These are phyloP conservation scores for Ornithorhynchus anatinus DNA, from an alignment of 2,113 vertebrate species.

Conservation along the genomic window DNA sequence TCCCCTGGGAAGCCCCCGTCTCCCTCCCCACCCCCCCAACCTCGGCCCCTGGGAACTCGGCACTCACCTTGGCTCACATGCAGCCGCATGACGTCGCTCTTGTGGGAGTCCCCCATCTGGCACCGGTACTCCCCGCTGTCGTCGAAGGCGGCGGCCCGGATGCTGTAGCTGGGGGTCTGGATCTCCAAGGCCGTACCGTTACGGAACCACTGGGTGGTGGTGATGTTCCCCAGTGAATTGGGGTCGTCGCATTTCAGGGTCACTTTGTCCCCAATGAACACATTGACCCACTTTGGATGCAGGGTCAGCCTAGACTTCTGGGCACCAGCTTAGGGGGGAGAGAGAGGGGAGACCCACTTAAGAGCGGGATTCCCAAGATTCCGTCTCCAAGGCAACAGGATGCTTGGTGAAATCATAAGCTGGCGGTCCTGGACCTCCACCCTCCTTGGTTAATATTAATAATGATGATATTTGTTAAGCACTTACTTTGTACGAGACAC, in stretches of 20 bases:
- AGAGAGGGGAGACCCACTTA: neutral
- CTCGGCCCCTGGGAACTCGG: too few relatives aligned
- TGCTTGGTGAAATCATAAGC: neutral
- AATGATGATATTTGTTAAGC: too few relatives aligned
- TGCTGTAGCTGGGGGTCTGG: neutral
- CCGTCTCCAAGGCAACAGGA: neutral
- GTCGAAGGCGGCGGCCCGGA: fast-evolving
- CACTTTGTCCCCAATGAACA: neutral
- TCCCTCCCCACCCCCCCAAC: neutral
- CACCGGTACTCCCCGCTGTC: conserved; percentile 37
- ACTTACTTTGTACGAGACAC: too few relatives aligned
- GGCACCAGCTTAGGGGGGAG: neutral
- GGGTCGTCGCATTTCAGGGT: conserved; percentile 11
- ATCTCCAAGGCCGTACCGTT: neutral
- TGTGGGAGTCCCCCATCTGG: neutral
- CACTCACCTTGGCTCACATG: conserved; percentile 4
- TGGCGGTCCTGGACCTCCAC: neutral
- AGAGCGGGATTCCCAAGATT: neutral
- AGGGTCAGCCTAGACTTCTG: conserved; percentile 1
- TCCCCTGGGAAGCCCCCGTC: neutral
- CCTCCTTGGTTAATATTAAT: too few relatives aligned
- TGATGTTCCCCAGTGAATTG: neutral
- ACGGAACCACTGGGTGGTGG: conserved; percentile 19
- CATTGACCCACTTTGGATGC: neutral
- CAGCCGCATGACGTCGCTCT: neutral